Evolutionary conservation across 2,797 vertebrate species (phyloP), one percentile per base, ranked within the genome.

Genomic region (Gila robusta): DNA sequence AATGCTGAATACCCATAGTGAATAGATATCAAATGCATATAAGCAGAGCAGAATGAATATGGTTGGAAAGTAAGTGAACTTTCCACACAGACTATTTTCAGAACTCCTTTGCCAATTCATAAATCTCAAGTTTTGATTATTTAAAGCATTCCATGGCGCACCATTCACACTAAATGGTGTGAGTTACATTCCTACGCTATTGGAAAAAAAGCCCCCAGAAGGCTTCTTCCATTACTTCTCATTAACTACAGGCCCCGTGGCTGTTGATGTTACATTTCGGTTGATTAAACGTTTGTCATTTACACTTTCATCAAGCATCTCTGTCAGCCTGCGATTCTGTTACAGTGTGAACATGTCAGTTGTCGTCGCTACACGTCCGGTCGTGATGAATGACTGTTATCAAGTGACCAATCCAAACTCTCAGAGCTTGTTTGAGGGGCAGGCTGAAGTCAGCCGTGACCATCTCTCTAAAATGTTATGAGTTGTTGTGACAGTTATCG

Each of bases 271-370:
- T 89, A 79, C 86, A 89, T 88, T 90, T 79, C 62, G 89, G 73
- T 90, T 90, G 89, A 90, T 90, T 90, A 89, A 91, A 89, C 88
- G 86, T 88, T 85, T 86, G 90, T 90, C 89, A 89, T 88, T 90
- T 86, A 90, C 89, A 89, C 86, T 90, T 88, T 86, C 88, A 84
- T 88, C 86, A 87, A 86, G 83, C 82, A 82, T 88, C 87, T 89
- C 87, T 88, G 89, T 91, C 88, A 89, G 49, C 86, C 59, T 70
- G 83, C 49, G 81, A 79, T 86, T 88, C 82, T 81, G 79, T 86
- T 83, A 76, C 87, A 87, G 79, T 83, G 83, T 76, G 89, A 88
- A 89, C 86, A 88, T 85, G 90, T 85, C 88, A 85, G 88, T 86
- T 91, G 90, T 88, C 88, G 82, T 88, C 83, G 73, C 86, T 84